phyloP scores from a whole-genome alignment of 2,888 invertebrate species.

The Hypomecis atomaria region DNA sequence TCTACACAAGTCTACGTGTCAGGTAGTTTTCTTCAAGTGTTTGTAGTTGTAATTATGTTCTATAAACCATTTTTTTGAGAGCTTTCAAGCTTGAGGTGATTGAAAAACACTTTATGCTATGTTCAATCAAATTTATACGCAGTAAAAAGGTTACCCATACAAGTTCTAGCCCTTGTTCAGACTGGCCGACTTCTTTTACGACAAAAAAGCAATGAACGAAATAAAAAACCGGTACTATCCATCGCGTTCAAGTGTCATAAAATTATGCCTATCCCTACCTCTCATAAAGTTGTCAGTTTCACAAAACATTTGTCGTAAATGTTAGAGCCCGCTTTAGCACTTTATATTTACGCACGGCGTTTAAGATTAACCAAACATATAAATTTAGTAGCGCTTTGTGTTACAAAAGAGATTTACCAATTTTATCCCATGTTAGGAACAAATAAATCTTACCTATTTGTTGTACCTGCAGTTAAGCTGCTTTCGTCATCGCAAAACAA shows the following conservation, averaged over 20 bases:
- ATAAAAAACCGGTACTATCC: slow-evolving; percentile 1
- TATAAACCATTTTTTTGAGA: too few relatives aligned
- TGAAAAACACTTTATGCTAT: not conserved
- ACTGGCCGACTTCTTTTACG: not conserved
- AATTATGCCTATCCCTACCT: slow-evolving; percentile 12
- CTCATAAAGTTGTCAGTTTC: slow-evolving; percentile 5
- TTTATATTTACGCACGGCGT: not conserved
- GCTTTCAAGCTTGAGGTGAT: too few relatives aligned
- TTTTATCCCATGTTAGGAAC: too few relatives aligned
- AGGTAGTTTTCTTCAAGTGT: too few relatives aligned
- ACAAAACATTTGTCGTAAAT: slow-evolving; percentile 17
- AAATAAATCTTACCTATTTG: too few relatives aligned
- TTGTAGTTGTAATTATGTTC: too few relatives aligned
- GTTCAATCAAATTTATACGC: not conserved
- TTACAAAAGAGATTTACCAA: too few relatives aligned
- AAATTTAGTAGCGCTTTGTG: not conserved
- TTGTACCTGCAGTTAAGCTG: too few relatives aligned
- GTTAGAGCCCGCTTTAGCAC: not conserved
- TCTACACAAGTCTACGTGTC: too few relatives aligned
- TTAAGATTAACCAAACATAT: not conserved
- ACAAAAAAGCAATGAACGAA: slow-evolving; percentile 9
- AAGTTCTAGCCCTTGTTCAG: too few relatives aligned
- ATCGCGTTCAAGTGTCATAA: slow-evolving; percentile 10
- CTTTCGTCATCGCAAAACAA: too few relatives aligned
- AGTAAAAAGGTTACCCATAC: too few relatives aligned